Percentiles rank a stretch among this genome's conserved stretches.
Evolutionary conservation across 2,113 vertebrate species (phyloP).

Genomic region (Semnornis frantzii): DNA sequence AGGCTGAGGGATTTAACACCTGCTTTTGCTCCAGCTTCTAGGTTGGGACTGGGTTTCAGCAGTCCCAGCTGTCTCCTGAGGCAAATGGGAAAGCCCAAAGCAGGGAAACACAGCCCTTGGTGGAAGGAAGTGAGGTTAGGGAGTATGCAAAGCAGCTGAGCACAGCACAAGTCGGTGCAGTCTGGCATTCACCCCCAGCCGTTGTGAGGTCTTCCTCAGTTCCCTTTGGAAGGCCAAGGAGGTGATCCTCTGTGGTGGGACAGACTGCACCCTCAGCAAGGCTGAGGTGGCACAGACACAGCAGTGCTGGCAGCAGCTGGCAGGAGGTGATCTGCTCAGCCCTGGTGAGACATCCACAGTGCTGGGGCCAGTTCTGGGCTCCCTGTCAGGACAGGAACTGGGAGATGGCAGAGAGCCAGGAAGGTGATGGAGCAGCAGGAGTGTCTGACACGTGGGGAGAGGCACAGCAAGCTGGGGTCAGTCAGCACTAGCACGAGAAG

Average conservation of each 20-base stretch:
- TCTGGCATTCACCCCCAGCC: neutral
- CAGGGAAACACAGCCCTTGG: neutral
- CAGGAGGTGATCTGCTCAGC: neutral
- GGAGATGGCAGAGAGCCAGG: neutral
- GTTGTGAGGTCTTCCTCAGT: neutral
- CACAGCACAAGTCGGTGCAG: neutral
- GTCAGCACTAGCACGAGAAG: neutral
- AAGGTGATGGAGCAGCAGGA: neutral
- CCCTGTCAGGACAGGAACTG: neutral
- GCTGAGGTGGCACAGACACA: neutral
- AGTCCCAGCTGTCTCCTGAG: neutral
- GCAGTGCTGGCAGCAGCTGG: neutral
- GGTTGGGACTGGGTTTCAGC: neutral
- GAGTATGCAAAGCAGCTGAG: neutral
- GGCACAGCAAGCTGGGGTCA: neutral
- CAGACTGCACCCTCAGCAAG: neutral
- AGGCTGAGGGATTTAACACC: neutral
- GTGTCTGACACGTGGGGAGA: neutral
- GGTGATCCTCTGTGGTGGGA: neutral
- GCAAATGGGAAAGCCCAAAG: neutral
- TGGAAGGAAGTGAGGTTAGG: neutral
- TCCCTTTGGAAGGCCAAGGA: neutral
- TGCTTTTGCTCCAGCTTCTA: neutral
- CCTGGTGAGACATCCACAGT: neutral
- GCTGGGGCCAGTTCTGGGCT: neutral